phyloP scores from a whole-genome alignment of 2,113 vertebrate species.

The Psettodes erumei region DNA sequence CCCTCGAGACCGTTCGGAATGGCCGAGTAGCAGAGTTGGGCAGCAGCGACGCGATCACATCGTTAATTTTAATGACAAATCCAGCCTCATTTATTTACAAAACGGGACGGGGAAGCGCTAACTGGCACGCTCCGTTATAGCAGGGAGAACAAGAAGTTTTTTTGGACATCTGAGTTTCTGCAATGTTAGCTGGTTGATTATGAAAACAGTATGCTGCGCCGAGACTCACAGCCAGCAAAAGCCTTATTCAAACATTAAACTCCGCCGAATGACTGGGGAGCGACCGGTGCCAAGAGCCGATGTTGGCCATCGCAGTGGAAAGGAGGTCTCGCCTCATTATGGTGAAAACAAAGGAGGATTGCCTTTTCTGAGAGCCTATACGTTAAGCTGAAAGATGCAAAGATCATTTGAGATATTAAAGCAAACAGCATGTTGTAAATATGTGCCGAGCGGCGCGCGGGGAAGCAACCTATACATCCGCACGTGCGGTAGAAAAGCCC shows the following conservation, averaged over 20 bases:
- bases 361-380: conserved; percentile 36
- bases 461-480: conserved; percentile 28
- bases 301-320: conserved; percentile 75
- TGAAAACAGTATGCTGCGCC: conserved; percentile 73
- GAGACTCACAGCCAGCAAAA: conserved; percentile 71
- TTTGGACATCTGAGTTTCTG: conserved; percentile 61
- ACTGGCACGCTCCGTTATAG: conserved; percentile 68
- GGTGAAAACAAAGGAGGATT: conserved; percentile 58
- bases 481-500: conserved; percentile 28
- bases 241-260: conserved; percentile 72
- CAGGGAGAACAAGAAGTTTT: conserved; percentile 52
- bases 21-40: conserved; percentile 28
- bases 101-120: conserved; percentile 62
- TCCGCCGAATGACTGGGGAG: conserved; percentile 67
- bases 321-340: conserved; percentile 67
- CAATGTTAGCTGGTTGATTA: conserved; percentile 70
- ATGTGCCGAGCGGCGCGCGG: background rate
- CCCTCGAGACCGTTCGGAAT: conserved; percentile 40
- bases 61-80: conserved; percentile 75
- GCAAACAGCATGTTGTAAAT: conserved; percentile 5
- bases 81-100: conserved; percentile 52
- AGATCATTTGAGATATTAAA: too few species aligned
- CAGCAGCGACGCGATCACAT: conserved; percentile 47
- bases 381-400: conserved; percentile 39
- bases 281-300: conserved; percentile 62